A percentile compares a stretch with the other conserved stretches of the same genome.
These are phyloP conservation scores for Chromoteleia sp. DNA, from an alignment of 2,888 invertebrate species.

Conservation along the genomic window DNA sequence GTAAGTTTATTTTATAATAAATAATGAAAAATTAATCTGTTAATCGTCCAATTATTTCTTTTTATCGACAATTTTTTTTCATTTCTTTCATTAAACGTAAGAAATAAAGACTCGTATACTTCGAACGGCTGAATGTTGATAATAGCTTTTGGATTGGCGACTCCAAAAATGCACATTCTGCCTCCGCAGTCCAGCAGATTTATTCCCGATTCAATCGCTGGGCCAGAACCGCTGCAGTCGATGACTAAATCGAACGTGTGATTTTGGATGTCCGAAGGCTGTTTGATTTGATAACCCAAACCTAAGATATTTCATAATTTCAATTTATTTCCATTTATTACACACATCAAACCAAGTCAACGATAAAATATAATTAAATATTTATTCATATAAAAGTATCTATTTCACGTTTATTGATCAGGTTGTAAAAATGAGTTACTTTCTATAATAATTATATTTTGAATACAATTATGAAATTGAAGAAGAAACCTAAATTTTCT, in stretches of 20 bases:
- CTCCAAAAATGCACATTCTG: slow-evolving; percentile 89
- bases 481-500: slow-evolving; percentile 78
- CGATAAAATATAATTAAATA: too few species aligned
- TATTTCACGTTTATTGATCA: too few species aligned
- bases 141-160: slow-evolving; percentile 86
- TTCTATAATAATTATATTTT: not conserved
- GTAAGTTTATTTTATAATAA: too few species aligned
- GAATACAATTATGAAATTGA: not conserved
- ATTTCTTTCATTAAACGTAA: not conserved
- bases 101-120: slow-evolving; percentile 70
- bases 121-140: slow-evolving; percentile 82
- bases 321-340: too few species aligned
- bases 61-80: not conserved
- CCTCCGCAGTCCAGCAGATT: slow-evolving; percentile 87
- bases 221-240: slow-evolving; percentile 91
- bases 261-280: slow-evolving; percentile 86
- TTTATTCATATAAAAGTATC: too few species aligned
- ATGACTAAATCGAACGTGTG: slow-evolving; percentile 88
- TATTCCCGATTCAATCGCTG: slow-evolving; percentile 88
- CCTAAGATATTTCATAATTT: slow-evolving; percentile 82
- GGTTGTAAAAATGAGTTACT: too few species aligned
- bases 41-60: not conserved
- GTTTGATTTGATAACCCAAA: slow-evolving; percentile 87
- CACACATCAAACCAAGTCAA: too few species aligned
- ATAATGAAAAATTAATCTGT: too few species aligned